These are phyloP conservation scores for Bergia puertoricense DNA, from an alignment of 92 coral and sea anemone genomes.

Conservation along the genomic window DNA sequence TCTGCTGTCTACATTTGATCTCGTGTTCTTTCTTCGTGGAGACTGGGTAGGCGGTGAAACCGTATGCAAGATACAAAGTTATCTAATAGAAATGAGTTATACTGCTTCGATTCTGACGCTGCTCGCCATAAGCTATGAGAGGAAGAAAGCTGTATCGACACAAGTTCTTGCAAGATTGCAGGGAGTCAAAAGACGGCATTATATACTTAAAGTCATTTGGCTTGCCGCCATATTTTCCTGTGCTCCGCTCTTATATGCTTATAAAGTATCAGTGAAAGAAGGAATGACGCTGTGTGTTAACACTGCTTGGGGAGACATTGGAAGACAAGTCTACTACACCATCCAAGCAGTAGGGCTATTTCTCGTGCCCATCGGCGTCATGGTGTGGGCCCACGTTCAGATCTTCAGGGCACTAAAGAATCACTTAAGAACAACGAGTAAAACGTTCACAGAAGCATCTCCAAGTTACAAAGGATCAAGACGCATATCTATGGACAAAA, in stretches of 20 bases:
- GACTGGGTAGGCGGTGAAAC: conserved; percentile 75
- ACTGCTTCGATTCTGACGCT: conserved; percentile 78
- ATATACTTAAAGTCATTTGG: conserved; percentile 66
- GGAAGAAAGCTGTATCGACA: conserved; percentile 71
- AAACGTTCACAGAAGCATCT: background rate
- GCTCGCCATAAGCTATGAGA: conserved; percentile 75
- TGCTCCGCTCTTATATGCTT: conserved; percentile 80
- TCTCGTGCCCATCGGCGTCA: conserved; percentile 63
- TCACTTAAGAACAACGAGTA: conserved; percentile 48
- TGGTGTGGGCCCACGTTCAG: conserved; percentile 73
- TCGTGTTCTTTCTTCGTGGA: conserved; percentile 64
- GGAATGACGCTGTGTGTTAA: conserved; percentile 68
- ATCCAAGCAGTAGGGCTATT: conserved; percentile 77
- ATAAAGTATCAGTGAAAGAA: conserved; percentile 54
- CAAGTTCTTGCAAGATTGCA: conserved; percentile 74
- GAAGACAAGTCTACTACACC: conserved; percentile 84
- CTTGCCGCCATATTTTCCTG: conserved; percentile 56
- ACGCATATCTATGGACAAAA: conserved; percentile 9
- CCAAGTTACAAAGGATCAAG: background rate
- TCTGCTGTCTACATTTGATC: conserved; percentile 71
- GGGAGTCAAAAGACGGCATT: conserved; percentile 47
- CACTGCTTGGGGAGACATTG: conserved; percentile 68
- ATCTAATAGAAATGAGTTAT: conserved; percentile 76
- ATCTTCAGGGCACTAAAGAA: conserved; percentile 60
- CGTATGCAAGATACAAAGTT: conserved; percentile 74